Evolutionary conservation across 1,140 invertebrate species (phyloP).

Genomic region (Sinella curviseta): DNA sequence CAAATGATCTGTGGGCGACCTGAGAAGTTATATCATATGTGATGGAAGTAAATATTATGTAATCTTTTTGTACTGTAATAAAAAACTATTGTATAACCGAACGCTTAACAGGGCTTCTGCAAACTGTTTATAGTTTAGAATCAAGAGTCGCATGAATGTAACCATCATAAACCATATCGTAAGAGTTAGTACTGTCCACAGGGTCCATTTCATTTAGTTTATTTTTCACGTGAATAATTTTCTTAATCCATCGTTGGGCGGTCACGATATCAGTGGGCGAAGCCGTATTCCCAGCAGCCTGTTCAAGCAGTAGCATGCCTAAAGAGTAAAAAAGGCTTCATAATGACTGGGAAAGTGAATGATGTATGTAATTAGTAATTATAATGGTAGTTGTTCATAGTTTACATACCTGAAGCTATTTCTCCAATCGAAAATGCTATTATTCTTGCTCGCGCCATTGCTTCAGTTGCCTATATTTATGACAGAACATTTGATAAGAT

Average conservation of each 20-base stretch:
- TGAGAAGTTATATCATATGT: too few relatives aligned
- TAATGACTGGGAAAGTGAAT: neutral
- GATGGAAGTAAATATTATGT: too few relatives aligned
- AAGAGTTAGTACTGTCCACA: neutral
- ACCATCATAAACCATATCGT: slow-evolving; percentile 34
- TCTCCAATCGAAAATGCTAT: slow-evolving; percentile 57
- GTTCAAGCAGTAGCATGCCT: slow-evolving; percentile 54
- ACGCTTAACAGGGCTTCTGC: too few relatives aligned
- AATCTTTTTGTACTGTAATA: too few relatives aligned
- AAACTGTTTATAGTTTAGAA: slow-evolving; percentile 2
- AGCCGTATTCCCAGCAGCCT: slow-evolving; percentile 53
- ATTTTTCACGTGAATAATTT: neutral
- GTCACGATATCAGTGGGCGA: slow-evolving; percentile 49
- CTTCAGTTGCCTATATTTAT: slow-evolving; percentile 49
- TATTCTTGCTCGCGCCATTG: slow-evolving; percentile 55
- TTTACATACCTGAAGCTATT: slow-evolving; percentile 55
- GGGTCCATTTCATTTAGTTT: neutral
- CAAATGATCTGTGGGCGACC: too few relatives aligned
- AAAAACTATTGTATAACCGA: too few relatives aligned
- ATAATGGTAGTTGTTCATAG: too few relatives aligned
- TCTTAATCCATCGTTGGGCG: slow-evolving; percentile 47
- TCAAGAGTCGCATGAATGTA: neutral
- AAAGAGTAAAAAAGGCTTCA: slow-evolving; percentile 28
- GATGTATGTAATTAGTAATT: slow-evolving; percentile 9
- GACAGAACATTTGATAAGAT: too few relatives aligned